These are phyloP conservation scores for Palaemon carinicauda DNA, from an alignment of 1,140 invertebrate species.

Conservation along the genomic window DNA sequence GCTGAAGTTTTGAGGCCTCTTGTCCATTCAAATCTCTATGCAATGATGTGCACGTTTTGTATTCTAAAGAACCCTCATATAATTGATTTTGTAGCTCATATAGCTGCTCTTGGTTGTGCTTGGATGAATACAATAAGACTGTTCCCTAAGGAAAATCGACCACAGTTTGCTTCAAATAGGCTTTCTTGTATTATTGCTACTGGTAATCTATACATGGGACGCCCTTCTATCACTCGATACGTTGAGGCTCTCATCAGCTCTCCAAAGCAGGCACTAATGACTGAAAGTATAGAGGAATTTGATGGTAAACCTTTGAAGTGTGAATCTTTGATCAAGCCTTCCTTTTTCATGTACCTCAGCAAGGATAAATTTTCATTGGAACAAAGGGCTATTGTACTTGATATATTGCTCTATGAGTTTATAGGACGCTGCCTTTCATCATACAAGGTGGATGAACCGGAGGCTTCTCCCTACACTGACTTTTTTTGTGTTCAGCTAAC, in stretches of 20 bases:
- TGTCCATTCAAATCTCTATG: slow-evolving; percentile 45
- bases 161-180: slow-evolving; percentile 26
- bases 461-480: slow-evolving; percentile 34
- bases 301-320: slow-evolving; percentile 36
- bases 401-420: slow-evolving; percentile 43
- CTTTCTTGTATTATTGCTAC: slow-evolving; percentile 29
- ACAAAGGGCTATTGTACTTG: background rate
- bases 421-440: slow-evolving; percentile 42
- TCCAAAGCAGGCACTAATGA: slow-evolving; percentile 53
- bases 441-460: background rate
- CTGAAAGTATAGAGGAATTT: slow-evolving; percentile 33
- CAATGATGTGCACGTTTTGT: slow-evolving; percentile 53
- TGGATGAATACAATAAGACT: slow-evolving; percentile 52
- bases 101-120: slow-evolving; percentile 53
- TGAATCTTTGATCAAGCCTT: slow-evolving; percentile 48
- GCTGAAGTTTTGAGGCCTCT: slow-evolving; percentile 30
- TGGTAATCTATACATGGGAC: slow-evolving; percentile 49
- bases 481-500: slow-evolving; percentile 27
- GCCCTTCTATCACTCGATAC: slow-evolving; percentile 24
- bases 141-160: slow-evolving; percentile 16
- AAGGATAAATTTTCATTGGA: background rate
- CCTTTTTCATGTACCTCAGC: slow-evolving; percentile 30
- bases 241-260: slow-evolving; percentile 18
- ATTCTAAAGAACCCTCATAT: slow-evolving; percentile 58
- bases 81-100: slow-evolving; percentile 50